Conservation (phyloP, 2,797 vertebrate species). For the Aphelocoma californica region DNA sequence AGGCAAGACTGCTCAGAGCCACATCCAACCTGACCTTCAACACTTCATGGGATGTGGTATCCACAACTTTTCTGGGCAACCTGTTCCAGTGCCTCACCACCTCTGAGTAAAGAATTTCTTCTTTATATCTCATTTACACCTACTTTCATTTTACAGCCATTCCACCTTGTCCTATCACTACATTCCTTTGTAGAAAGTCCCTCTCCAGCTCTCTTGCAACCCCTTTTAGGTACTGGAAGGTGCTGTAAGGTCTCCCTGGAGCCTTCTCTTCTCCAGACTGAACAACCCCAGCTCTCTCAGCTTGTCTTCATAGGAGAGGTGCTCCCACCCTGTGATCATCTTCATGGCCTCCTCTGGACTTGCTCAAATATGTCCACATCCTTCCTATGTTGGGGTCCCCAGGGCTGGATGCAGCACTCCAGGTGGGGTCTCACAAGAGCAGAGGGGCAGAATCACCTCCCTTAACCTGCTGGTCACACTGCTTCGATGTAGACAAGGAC, state of each 20-base stretch:
- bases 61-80: background rate
- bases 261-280: background rate
- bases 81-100: background rate
- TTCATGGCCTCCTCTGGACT: background rate
- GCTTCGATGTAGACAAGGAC: background rate
- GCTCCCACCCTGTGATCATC: background rate
- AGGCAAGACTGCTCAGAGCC: background rate
- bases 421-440: background rate
- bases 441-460: background rate
- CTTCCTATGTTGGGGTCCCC: background rate
- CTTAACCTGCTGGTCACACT: accelerated
- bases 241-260: background rate
- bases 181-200: background rate
- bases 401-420: background rate
- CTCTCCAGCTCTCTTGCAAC: background rate
- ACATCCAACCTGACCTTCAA: background rate
- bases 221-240: background rate
- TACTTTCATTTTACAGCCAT: background rate
- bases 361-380: accelerated
- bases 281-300: background rate
- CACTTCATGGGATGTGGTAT: background rate
- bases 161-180: background rate
- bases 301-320: accelerated
- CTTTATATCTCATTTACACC: background rate
- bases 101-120: background rate